phyloP scores from a whole-genome alignment of 2,888 invertebrate genomes.

The Chorisops tibialis region DNA sequence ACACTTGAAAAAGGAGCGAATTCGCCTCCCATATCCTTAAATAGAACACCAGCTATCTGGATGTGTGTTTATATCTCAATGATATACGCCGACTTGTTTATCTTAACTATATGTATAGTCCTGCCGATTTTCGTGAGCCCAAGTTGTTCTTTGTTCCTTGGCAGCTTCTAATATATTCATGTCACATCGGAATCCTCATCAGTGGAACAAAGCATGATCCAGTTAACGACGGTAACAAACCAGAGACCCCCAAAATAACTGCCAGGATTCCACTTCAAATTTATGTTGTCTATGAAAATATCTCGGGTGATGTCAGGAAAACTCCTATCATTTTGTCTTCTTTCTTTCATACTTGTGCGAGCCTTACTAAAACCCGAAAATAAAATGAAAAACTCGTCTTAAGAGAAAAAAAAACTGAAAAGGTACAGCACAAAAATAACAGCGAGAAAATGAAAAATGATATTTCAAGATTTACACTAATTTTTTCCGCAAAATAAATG shows the following conservation, averaged over 20 bases:
- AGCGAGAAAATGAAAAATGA: conserved; percentile 8
- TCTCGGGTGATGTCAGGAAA: neutral
- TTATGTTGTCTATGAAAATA: conserved; percentile 19
- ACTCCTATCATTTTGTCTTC: no score
- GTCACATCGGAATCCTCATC: conserved; percentile 24
- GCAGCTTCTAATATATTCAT: conserved; percentile 19
- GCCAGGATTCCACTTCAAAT: conserved; percentile 17
- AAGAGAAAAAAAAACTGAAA: no score
- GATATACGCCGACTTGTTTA: no score
- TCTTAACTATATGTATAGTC: no score
- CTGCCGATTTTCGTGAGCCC: neutral
- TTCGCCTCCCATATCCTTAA: no score
- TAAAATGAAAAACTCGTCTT: no score
- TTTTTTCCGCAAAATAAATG: conserved; percentile 12
- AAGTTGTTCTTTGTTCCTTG: conserved; percentile 3
- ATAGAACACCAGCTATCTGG: no score
- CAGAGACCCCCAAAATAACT: conserved; percentile 22
- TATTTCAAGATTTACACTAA: conserved; percentile 13
- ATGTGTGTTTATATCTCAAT: no score
- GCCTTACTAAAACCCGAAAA: no score
- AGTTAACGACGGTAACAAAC: conserved; percentile 23
- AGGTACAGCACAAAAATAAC: neutral
- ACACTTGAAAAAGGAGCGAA: no score
- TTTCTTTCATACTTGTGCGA: no score
- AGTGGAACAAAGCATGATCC: conserved; percentile 25